Conservation (phyloP, 2,888 invertebrate species). For the Pachydiplax longipennis region DNA sequence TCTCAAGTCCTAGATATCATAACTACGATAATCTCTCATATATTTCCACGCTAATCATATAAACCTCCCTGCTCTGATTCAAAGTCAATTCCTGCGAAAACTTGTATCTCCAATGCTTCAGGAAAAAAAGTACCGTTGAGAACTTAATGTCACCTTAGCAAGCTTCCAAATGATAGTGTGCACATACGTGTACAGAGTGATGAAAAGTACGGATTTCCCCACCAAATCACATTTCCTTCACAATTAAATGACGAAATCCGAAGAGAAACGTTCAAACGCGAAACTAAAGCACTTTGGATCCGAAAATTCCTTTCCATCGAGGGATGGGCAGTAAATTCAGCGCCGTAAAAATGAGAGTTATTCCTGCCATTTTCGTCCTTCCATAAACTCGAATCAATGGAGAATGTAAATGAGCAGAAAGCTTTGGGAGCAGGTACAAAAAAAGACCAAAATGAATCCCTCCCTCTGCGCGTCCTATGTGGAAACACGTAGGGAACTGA, state of each 20-base stretch:
- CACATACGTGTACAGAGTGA: no score
- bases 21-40: no score
- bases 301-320: not conserved
- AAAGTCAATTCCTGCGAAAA: no score
- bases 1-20: no score
- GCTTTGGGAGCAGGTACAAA: not conserved
- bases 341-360: not conserved
- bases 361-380: not conserved
- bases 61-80: no score
- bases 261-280: not conserved
- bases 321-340: not conserved
- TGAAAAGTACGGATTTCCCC: no score
- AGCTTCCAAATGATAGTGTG: no score
- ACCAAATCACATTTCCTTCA: no score
- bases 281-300: not conserved
- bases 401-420: conserved; percentile 17
- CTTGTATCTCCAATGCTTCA: no score
- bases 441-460: not conserved
- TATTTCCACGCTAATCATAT: no score
- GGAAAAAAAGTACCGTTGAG: no score
- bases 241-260: not conserved
- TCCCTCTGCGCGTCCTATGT: not conserved
- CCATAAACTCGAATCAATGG: conserved; percentile 34
- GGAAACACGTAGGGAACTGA: not conserved
- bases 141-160: no score